Percentiles rank a stretch among this genome's conserved stretches.
Evolutionary conservation across 2,888 invertebrate genomes (phyloP).

Genomic region (Drosophila paramelanica): DNA sequence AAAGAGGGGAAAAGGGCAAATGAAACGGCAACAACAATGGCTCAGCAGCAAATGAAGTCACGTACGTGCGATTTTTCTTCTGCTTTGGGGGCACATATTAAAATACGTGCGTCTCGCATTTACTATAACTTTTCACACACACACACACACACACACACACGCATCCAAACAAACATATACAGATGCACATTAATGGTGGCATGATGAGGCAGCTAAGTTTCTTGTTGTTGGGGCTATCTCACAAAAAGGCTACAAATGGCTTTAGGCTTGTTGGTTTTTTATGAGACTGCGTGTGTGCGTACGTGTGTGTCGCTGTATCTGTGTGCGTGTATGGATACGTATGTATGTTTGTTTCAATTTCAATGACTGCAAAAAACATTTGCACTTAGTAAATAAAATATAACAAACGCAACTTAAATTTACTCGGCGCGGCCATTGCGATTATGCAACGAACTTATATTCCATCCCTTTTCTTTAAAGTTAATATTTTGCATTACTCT

Average conservation of each 20-base stretch:
- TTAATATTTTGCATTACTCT: conserved; percentile 29
- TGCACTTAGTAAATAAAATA: conserved; percentile 82
- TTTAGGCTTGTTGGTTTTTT: conserved; percentile 68
- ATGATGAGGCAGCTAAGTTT: conserved; percentile 79
- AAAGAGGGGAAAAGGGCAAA: conserved; percentile 19
- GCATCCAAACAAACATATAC: conserved; percentile 32
- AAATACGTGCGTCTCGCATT: conserved; percentile 82
- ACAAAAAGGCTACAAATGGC: conserved; percentile 80
- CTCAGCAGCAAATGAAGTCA: conserved; percentile 83
- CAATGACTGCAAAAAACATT: conserved; percentile 81
- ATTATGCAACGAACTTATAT: conserved; percentile 22
- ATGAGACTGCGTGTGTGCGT: conserved; percentile 44
- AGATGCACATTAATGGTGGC: conserved; percentile 76
- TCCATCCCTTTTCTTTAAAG: conserved; percentile 45
- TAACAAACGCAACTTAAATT: conserved; percentile 69
- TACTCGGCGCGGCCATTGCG: conserved; percentile 28
- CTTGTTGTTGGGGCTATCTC: conserved; percentile 66
- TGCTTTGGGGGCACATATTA: conserved; percentile 83
- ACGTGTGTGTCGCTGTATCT: conserved; percentile 32
- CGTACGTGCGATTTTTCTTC: conserved; percentile 84
- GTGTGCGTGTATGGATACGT: conserved; percentile 13
- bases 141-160: conserved; percentile 37
- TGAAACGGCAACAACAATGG: conserved; percentile 54
- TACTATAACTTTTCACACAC: conserved; percentile 73
- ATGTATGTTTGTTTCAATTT: conserved; percentile 75